These are phyloP conservation scores for Lamellibrachia luymesi DNA, from an alignment of 1,140 invertebrate species.

Conservation along the genomic window DNA sequence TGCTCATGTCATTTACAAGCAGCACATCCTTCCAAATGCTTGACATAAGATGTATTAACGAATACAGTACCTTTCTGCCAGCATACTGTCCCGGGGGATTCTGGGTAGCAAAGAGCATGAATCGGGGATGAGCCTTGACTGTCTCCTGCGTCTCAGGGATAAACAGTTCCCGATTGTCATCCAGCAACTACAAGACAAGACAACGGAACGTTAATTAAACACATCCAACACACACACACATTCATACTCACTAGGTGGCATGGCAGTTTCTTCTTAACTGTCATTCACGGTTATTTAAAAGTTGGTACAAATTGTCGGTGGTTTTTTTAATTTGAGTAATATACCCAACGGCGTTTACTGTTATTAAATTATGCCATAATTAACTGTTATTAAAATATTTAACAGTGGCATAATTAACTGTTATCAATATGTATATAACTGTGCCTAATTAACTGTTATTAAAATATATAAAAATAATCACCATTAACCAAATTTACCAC, in stretches of 20 bases:
- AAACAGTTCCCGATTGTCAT: slow-evolving; percentile 96
- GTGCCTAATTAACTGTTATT: too few relatives aligned
- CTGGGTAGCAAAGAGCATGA: slow-evolving; percentile 98
- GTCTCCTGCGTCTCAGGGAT: slow-evolving; percentile 93
- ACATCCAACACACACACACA: not conserved
- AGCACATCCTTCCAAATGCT: not conserved
- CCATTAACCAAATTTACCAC: too few relatives aligned
- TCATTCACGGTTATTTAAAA: too few relatives aligned
- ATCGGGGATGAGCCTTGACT: slow-evolving; percentile 88
- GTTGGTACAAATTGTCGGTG: too few relatives aligned
- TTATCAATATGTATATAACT: too few relatives aligned
- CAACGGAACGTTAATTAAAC: not conserved
- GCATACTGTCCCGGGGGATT: slow-evolving; percentile 98
- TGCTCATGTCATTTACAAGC: not conserved
- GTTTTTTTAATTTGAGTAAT: too few relatives aligned
- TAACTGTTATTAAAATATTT: too few relatives aligned
- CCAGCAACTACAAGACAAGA: slow-evolving; percentile 66
- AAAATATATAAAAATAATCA: too few relatives aligned
- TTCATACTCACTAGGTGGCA: not conserved
- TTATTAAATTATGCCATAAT: too few relatives aligned
- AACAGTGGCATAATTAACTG: too few relatives aligned
- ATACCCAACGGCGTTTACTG: too few relatives aligned
- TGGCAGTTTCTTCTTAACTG: too few relatives aligned
- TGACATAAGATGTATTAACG: not conserved
- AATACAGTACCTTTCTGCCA: slow-evolving; percentile 79